A percentile compares a stretch with the other conserved stretches of the same genome.
phyloP scores from a whole-genome alignment of 2,797 vertebrate genomes.

The Fundulus diaphanus region DNA sequence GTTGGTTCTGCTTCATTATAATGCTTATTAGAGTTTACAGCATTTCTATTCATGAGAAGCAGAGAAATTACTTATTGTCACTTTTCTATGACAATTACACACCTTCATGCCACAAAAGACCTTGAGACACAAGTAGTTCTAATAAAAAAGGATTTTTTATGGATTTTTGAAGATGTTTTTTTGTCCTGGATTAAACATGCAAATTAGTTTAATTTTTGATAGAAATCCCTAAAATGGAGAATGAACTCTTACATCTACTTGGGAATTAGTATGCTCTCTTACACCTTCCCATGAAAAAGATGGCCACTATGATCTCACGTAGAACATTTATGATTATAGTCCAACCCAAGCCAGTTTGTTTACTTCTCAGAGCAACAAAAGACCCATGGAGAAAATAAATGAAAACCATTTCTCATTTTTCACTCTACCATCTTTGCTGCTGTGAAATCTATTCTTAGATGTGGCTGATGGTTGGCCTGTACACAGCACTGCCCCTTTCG shows the following conservation, averaged over 20 bases:
- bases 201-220: not conserved
- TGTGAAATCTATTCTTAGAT: conserved; percentile 2
- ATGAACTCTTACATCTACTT: not conserved
- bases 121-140: too few species aligned
- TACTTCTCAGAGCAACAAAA: not conserved
- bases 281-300: not conserved
- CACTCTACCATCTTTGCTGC: not conserved
- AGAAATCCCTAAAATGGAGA: not conserved
- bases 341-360: conserved; percentile 2
- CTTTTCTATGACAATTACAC: not conserved
- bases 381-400: conserved; percentile 9
- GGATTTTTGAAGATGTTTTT: not conserved
- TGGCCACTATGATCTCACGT: not conserved
- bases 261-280: not conserved
- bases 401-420: conserved; percentile 12
- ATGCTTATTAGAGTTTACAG: not conserved
- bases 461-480: not conserved
- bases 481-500: not conserved
- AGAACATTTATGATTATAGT: conserved; percentile 6
- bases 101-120: too few species aligned
- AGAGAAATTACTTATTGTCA: not conserved
- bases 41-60: not conserved
- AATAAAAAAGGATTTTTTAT: not conserved
- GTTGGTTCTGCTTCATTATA: not conserved
- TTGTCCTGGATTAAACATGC: not conserved